Evolutionary conservation across 1,140 invertebrate genomes (phyloP), one percentile per base, ranked within the genome.

Genomic region (Ceratina japonica): DNA sequence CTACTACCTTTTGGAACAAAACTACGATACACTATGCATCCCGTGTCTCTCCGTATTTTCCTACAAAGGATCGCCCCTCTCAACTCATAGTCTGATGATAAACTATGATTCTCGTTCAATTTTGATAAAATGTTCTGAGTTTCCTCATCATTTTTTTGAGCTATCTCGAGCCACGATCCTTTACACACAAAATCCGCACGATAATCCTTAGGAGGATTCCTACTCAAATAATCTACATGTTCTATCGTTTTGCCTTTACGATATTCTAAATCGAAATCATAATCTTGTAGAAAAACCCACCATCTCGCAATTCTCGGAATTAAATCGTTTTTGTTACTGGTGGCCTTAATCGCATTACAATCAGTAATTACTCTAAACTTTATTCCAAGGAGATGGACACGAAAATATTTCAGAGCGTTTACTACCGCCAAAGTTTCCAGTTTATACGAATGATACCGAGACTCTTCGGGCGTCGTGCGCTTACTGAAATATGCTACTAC

Each of bases 331-430:
- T 76, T 76, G 0, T 10, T 27, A 2, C n/a, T 44, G 1, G 74
- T 69, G 2, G 64, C 24, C 0, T 64, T 63, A 0, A 76, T 3
- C 0, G 65, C 74, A 24, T 69, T 76, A 49, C 74, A 68, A 12
- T 74, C 61, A 0, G 61, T 74, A 13, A 74, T 49, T 12, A 74
- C 7, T 20, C n/a, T 74, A 10, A 76, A 76, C 2, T 51, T 27
- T 0, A 65, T 64, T 0, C 62, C 72, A 1, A 75, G 18, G 16
- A 92, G 63, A 75, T 90, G 90, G 20, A 88, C 83, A 8, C 73
- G 75, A 80, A 92, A 91, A 13, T 77, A 18, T 20, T 77, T 51
- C 0, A 84, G 16, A 0, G 73, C 64, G 24, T 76, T 58, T 8
- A 66, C 79, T 0, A 85, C 72, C 0, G 86, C 87, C 37, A 0